These are phyloP conservation scores for Allophyes oxyacanthae DNA, from an alignment of 2,888 invertebrate species.

Conservation along the genomic window DNA sequence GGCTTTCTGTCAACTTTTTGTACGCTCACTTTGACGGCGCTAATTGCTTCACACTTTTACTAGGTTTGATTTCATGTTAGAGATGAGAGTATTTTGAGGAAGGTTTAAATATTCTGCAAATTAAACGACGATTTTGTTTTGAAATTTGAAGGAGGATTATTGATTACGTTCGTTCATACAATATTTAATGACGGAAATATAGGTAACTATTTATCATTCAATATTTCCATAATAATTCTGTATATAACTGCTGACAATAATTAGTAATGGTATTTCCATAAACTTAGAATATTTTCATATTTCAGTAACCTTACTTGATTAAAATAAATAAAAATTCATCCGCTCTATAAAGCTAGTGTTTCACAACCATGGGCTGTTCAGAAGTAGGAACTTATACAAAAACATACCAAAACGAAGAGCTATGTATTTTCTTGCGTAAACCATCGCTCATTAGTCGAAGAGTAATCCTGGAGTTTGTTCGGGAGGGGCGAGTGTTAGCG, in stretches of 20 bases:
- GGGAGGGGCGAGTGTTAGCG: conserved; percentile 80
- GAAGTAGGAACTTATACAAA: conserved; percentile 39
- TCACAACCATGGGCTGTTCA: conserved; percentile 47
- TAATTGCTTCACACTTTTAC: conserved; percentile 73
- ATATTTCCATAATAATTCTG: too few species aligned
- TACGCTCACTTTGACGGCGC: conserved; percentile 64
- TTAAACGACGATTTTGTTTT: too few species aligned
- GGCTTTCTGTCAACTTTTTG: conserved; percentile 73
- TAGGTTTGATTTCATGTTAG: conserved; percentile 24
- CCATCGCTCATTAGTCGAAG: conserved; percentile 69
- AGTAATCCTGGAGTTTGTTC: conserved; percentile 66
- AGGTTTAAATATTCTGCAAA: too few species aligned
- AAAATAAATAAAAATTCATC: conserved; percentile 16
- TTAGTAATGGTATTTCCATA: too few species aligned
- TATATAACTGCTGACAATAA: too few species aligned
- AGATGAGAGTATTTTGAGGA: neutral
- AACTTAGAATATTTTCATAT: too few species aligned
- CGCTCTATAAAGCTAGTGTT: conserved; percentile 14
- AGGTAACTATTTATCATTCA: too few species aligned
- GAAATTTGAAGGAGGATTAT: too few species aligned
- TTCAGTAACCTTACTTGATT: neutral
- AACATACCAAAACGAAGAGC: conserved; percentile 41
- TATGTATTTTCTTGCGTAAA: conserved; percentile 57
- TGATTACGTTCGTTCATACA: too few species aligned
- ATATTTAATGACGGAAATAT: too few species aligned